Base-by-base conservation (phyloP, 2,797 vertebrate species). In the Characodon lateralis region DNA sequence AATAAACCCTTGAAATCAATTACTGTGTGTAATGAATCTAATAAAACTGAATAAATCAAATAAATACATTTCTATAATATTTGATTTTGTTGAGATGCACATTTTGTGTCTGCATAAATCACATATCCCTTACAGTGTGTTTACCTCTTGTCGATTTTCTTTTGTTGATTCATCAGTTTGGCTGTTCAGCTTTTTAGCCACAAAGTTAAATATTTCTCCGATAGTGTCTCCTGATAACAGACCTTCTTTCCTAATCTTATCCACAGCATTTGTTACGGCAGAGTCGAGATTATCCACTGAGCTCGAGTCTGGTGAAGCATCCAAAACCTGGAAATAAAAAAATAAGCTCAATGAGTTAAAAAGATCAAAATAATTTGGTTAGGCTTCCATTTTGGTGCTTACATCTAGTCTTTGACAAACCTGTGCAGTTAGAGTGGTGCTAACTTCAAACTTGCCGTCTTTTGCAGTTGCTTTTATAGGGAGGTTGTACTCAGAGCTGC, bases 151-250 rank as follows among this genome's bases (percentile, higher is more conserved):
- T 75, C 84, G 90, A 0, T 85, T 48, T 35, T 2, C 50, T 61
- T 83, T 84, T 6, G 46, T 18, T 0, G 77, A 85, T 48, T 48
- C 56, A 61, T 87, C 82, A 3, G 5, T 73, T 46, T 89, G 86
- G 63, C 35, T 55, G 39, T 96, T 97, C 5, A 98, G 90, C 53
- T 85, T 58, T 1, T 94, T 92, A 18, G 95, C 92, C 69, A 98
- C 93, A 3, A 96, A 95, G 51, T 85, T 92, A 70, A 95, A 93
- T 66, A 98, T 79, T 76, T 96, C 96, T 78, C 95, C 93, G 10
- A 97, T 65, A 1, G 35, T 86, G 82, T 91, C 87, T 46, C 87
- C 94, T 48, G 90, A 92, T n/a, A 94, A 73, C 6, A 88, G 58
- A 72, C 85, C 16, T 75, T 92, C 59, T 58, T 90, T 85, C 28